Evolutionary conservation across 2,797 vertebrate species (phyloP), one percentile per base, ranked within the genome.

Genomic region (Acrossocheilus wenchowensis): DNA sequence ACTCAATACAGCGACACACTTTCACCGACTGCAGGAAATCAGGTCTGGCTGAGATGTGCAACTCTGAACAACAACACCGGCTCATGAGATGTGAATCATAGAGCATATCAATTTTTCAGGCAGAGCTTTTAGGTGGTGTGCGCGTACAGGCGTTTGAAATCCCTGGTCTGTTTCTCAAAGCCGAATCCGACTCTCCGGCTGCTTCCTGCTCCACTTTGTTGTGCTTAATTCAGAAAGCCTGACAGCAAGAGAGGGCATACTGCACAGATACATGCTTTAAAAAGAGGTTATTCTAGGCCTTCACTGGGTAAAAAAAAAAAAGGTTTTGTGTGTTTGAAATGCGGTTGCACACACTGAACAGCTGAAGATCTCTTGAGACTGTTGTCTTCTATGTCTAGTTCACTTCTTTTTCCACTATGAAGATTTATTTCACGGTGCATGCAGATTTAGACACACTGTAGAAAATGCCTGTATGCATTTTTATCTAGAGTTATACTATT

Each of bases 91-190:
- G 72, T 30, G 23, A 90, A 88, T 91, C 83, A 79, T 71, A 23
- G 75, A 85, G 79, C 83, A 21, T 87, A 94, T 94, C 84, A 93
- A 93, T 94, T 92, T 93, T 94, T 95, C 81, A 93, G 84, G 86
- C 52, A 10, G 52, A 84, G 79, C 90, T 90, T 92, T 91, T 90
- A 91, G 91, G 89, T 43, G 91, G 81, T 86, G 75, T 91, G 86
- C 86, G 14, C 19, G 3, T 90, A 79, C 82, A 21, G 77, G 54
- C 14, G 54, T 73, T 30, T 85, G 48, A 91, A 90, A 84, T 89
- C 82, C 85, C 75, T 89, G 68, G 90, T 87, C 81, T 88, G 84
- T 85, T 89, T 90, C 66, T 75, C 84, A 84, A 80, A 85, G 54
- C 80, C 2, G 80, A 87, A 87, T 68, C 80, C 75, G 71, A 89